Conservation (phyloP, 2,888 invertebrate genomes). For the Limulus polyphemus region DNA sequence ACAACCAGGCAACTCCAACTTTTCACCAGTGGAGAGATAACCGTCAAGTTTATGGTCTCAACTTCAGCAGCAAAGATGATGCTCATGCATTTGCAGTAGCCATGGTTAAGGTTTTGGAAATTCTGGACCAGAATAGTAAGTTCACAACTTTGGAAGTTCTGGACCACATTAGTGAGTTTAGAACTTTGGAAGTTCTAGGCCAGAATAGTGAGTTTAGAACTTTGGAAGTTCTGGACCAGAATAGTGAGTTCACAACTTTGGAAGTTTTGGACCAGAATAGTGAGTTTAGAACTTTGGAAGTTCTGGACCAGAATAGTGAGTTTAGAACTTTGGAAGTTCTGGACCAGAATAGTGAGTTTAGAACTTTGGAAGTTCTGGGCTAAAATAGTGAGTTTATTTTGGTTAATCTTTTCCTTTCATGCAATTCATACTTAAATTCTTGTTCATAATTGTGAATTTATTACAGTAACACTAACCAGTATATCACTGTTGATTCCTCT, state of each 20-base stretch:
- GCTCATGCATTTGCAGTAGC: conserved; percentile 89
- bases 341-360: conserved; percentile 10
- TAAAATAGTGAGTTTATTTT: too few species aligned
- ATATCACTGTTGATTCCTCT: too few species aligned
- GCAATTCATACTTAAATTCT: too few species aligned
- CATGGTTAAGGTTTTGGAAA: conserved; percentile 89
- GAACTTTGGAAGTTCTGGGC: too few species aligned
- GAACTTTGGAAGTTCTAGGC: too few species aligned
- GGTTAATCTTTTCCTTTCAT: too few species aligned
- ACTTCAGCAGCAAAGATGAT: conserved; percentile 92
- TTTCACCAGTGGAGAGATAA: conserved; percentile 99
- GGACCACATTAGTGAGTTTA: too few species aligned
- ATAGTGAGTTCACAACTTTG: conserved; percentile 40
- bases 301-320: conserved; percentile 35
- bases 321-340: conserved; percentile 66
- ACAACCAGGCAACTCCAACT: conserved; percentile 94
- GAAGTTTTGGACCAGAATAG: conserved; percentile 48
- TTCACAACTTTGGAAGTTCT: not conserved
- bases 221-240: too few species aligned
- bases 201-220: too few species aligned
- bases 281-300: conserved; percentile 59
- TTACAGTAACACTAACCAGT: too few species aligned
- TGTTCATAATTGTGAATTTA: too few species aligned
- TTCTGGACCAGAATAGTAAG: conserved; percentile 35
- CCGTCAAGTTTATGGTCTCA: conserved; percentile 88